Evolutionary conservation across 2,797 vertebrate species (phyloP).

Genomic region (Oceanodroma leucorhoa): DNA sequence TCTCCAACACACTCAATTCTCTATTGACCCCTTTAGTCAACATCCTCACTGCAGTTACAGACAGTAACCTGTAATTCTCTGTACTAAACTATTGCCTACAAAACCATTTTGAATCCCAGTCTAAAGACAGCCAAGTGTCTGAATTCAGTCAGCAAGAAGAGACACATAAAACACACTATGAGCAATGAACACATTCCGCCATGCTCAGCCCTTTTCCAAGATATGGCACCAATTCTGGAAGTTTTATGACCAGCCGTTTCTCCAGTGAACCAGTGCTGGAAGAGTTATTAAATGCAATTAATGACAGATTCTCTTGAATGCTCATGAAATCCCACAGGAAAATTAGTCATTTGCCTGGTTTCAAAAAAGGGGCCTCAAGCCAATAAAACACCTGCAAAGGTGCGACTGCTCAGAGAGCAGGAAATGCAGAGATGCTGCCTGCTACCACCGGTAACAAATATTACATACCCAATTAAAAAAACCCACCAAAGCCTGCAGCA

Average conservation of each 20-base stretch:
- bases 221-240: not conserved
- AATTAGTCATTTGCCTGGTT: not conserved
- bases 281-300: slow-evolving; percentile 6
- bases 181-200: not conserved
- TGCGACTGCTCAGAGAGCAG: not conserved
- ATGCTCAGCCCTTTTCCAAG: not conserved
- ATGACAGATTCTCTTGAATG: not conserved
- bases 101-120: not conserved
- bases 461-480: not conserved
- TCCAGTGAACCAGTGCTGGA: not conserved
- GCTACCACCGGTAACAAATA: not conserved
- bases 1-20: not conserved
- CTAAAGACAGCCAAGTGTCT: not conserved
- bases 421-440: not conserved
- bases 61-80: not conserved
- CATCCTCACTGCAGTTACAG: not conserved
- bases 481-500: not conserved
- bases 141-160: not conserved
- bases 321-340: not conserved
- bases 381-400: not conserved
- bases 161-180: not conserved
- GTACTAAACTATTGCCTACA: not conserved
- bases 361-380: not conserved
- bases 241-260: not conserved
- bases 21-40: not conserved